Evolutionary conservation across 2,113 vertebrate species (phyloP).

Genomic region (Callopanchax toddi): DNA sequence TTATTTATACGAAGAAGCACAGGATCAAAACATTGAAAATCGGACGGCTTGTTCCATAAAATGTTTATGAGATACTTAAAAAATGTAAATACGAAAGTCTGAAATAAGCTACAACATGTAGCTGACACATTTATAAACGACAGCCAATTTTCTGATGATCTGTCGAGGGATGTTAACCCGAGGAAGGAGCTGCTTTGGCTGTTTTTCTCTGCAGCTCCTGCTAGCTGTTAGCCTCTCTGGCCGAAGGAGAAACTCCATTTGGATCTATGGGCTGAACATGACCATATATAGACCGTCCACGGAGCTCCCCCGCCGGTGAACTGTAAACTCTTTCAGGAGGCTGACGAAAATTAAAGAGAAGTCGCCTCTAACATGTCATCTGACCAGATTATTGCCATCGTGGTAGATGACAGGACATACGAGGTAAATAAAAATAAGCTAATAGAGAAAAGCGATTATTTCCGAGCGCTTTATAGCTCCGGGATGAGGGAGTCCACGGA

Average conservation of each 20-base stretch:
- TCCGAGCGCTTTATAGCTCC: slow-evolving; percentile 93
- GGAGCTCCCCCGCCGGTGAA: slow-evolving; percentile 52
- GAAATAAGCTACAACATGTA: not conserved
- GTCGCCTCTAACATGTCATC: slow-evolving; percentile 78
- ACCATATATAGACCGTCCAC: slow-evolving; percentile 78
- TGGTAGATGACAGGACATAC: slow-evolving; percentile 88
- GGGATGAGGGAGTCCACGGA: slow-evolving; percentile 93
- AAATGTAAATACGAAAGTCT: not conserved
- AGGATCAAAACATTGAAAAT: slow-evolving; percentile 60
- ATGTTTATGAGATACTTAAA: not conserved
- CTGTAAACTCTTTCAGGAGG: slow-evolving; percentile 67
- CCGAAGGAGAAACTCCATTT: slow-evolving; percentile 35
- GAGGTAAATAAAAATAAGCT: slow-evolving; percentile 90
- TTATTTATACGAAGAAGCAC: slow-evolving; percentile 25
- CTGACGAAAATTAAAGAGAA: slow-evolving; percentile 4
- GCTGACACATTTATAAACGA: not conserved
- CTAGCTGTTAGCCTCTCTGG: slow-evolving; percentile 25
- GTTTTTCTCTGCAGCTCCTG: slow-evolving; percentile 22
- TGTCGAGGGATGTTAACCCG: slow-evolving; percentile 28
- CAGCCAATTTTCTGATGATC: not conserved
- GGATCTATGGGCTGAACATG: slow-evolving; percentile 67
- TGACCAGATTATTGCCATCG: slow-evolving; percentile 87
- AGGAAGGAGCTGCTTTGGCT: slow-evolving; percentile 25
- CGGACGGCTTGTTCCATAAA: slow-evolving; percentile 25
- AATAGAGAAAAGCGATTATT: slow-evolving; percentile 95